Base-by-base conservation (phyloP, 1,140 invertebrate species). In the Notospermus geniculatus region DNA sequence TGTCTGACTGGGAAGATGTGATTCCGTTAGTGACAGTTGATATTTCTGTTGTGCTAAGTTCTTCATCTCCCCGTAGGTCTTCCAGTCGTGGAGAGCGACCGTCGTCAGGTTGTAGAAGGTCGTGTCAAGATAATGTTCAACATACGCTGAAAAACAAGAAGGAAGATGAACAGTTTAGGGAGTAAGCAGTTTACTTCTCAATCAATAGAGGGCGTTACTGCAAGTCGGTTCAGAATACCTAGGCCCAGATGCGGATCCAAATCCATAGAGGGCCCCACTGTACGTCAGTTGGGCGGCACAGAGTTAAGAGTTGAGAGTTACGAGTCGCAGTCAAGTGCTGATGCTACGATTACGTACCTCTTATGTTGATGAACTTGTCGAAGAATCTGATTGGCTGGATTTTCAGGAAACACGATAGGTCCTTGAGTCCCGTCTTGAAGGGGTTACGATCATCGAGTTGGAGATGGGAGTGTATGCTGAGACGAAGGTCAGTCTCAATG, bases 21-120 rank as follows among this genome's bases (percentile, higher is more conserved):
- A 91, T 73, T 96, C 90, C 1, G 93, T 86, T 0, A 92, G 89
- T 22, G 86, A 82, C 30, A 99, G 76, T 36, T 87, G 86, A 71
- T 93, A 90, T 76, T 95, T 93, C 54, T 91, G 88, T 70, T 87
- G 84, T 1, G 95, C 96, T 74, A 98, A 86, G 73, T 90, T 88
- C 65, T 94, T 86, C 96, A 99, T 99, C 80, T 95, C 92, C 36
- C 91, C 89, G 77, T 98, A 98, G 0, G 93, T 96, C 79, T 92
- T 91, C 93, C 95, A 98, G 81, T 99, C 94, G 71, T 98, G 95
- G 19, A 97, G 82, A 19, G 96, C 94, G 30, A 99, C 93, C 1
- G 95, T 95, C 0, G 95, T 98, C 69, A 98, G 84, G 82, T 98
- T 97, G 81, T 99, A 99, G 81, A 97, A 98, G 65, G 91, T 97